Conservation (phyloP, 2,113 vertebrate genomes). For the Lepus timidus region DNA sequence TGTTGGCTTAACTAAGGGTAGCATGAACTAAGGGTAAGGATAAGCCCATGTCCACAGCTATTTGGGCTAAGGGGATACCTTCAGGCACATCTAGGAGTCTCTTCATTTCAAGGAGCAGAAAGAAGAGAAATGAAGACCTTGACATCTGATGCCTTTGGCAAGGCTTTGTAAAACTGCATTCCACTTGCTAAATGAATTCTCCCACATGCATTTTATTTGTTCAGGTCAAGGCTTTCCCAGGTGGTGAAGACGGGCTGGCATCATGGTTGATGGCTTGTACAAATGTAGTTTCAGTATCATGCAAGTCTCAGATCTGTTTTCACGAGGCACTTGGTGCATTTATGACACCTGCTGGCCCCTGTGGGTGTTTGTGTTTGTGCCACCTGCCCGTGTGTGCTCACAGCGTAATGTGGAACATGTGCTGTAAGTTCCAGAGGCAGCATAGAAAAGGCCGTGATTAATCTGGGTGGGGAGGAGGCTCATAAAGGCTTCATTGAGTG, state of each 20-base stretch:
- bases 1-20: not conserved
- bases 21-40: not conserved
- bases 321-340: not conserved
- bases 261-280: not conserved
- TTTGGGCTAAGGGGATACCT: not conserved
- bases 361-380: not conserved
- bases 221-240: slow-evolving; percentile 36
- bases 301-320: not conserved
- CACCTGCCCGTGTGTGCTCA: not conserved
- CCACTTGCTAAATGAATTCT: not conserved
- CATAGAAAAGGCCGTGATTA: not conserved
- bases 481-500: not conserved
- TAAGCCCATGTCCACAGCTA: not conserved
- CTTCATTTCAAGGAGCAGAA: slow-evolving; percentile 28
- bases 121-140: not conserved
- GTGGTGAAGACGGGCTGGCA: not conserved
- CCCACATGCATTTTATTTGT: not conserved
- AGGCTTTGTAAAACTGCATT: slow-evolving; percentile 13
- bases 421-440: slow-evolving; percentile 1
- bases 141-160: not conserved
- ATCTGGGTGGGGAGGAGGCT: not conserved
- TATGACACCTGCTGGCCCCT: not conserved
- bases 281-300: not conserved
- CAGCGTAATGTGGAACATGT: not conserved
- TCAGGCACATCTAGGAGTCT: not conserved